phyloP scores from a whole-genome alignment of 2,888 invertebrate species.

The Magallana nippona region DNA sequence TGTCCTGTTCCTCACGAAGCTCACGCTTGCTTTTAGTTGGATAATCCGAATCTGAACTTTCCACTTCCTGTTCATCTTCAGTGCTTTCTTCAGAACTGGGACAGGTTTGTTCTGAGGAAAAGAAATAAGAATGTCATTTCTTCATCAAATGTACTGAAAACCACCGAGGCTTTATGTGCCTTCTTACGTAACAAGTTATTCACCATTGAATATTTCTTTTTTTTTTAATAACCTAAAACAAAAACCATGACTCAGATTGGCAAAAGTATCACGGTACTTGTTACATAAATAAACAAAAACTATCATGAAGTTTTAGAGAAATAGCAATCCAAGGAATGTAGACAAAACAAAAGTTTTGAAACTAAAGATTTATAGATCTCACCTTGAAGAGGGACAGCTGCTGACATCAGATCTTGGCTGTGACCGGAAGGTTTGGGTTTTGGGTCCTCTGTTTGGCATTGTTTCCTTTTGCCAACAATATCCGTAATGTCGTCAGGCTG shows the following conservation, averaged over 20 bases:
- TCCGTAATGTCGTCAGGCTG: slow-evolving; percentile 82
- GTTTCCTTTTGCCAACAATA: slow-evolving; percentile 55
- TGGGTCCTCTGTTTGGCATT: slow-evolving; percentile 31
- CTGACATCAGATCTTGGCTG: neutral
- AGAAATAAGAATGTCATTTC: too few species aligned
- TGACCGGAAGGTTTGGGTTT: neutral
- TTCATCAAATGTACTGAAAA: too few species aligned
- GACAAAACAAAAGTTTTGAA: too few species aligned
- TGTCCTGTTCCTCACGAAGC: slow-evolving; percentile 71
- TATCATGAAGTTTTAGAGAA: neutral
- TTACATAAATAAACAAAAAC: neutral
- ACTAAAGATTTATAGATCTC: neutral
- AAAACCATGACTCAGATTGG: too few species aligned
- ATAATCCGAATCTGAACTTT: slow-evolving; percentile 28
- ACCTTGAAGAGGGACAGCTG: slow-evolving; percentile 33
- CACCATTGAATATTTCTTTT: too few species aligned
- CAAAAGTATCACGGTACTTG: too few species aligned
- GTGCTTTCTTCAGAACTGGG: slow-evolving; percentile 21
- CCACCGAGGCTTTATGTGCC: too few species aligned
- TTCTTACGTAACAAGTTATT: too few species aligned
- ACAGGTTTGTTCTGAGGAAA: slow-evolving; percentile 32
- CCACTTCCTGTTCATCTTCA: slow-evolving; percentile 37
- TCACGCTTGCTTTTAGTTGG: slow-evolving; percentile 68
- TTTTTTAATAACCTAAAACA: too few species aligned
- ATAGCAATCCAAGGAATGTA: too few species aligned